Evolutionary conservation across 2,113 vertebrate species (phyloP).

Genomic region (Eolophus roseicapilla): DNA sequence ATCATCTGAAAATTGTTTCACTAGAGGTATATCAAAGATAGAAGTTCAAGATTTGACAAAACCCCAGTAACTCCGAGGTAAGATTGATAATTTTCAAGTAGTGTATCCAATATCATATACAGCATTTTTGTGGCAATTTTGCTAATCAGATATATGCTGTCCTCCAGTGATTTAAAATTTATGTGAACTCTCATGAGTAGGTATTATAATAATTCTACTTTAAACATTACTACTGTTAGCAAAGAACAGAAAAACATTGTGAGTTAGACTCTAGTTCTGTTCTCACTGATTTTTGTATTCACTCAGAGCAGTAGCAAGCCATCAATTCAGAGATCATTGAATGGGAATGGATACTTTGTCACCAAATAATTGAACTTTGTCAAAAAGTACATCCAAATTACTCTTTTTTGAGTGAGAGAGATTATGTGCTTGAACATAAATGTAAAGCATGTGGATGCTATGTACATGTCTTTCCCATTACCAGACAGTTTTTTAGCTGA

Average conservation of each 20-base stretch:
- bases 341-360: not conserved
- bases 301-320: not conserved
- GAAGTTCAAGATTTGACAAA: not conserved
- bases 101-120: not conserved
- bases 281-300: not conserved
- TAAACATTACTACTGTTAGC: not conserved
- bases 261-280: not conserved
- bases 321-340: not conserved
- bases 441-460: not conserved
- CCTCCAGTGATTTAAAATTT: not conserved
- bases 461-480: not conserved
- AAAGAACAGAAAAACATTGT: not conserved
- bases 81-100: not conserved
- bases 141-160: not conserved
- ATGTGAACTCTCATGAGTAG: not conserved
- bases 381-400: not conserved
- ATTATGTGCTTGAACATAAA: slow-evolving; percentile 1
- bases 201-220: not conserved
- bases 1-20: not conserved
- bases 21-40: not conserved
- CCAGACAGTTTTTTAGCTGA: not conserved
- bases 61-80: not conserved
- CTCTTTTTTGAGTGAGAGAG: not conserved
- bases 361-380: not conserved
- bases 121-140: not conserved